Conservation (phyloP, 2,888 invertebrate genomes). For the Torymus auratus region DNA sequence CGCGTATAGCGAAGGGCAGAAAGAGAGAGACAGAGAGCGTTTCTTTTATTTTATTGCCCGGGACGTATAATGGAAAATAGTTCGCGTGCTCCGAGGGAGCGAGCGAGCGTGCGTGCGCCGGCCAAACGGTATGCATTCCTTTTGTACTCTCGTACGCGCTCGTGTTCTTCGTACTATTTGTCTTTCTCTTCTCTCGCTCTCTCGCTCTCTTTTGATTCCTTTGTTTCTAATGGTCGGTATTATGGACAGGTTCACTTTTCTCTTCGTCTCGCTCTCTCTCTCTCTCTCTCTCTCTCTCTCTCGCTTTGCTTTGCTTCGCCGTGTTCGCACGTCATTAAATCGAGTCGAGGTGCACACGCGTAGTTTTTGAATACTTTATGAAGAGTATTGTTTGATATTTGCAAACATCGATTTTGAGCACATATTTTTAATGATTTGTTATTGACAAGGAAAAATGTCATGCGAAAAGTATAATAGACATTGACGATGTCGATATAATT, state of each 20-base stretch:
- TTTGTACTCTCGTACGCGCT: constrained; percentile 2
- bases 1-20: constrained; percentile 61
- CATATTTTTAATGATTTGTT: no score
- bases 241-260: constrained; percentile 3
- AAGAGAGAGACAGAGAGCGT: constrained; percentile 21
- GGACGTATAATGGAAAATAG: constrained; percentile 69
- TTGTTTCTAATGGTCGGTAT: no score
- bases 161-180: constrained; percentile 2
- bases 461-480: no score
- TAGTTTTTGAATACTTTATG: neutral
- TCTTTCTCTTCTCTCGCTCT: neutral
- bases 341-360: constrained; percentile 6
- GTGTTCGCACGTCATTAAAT: neutral
- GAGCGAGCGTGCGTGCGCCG: constrained; percentile 13
- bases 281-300: neutral
- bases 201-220: constrained; percentile 17
- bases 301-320: neutral
- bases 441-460: no score
- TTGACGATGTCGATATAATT: no score
- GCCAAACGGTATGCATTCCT: constrained; percentile 39
- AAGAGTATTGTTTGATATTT: no score
- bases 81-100: constrained; percentile 63
- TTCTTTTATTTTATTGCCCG: constrained; percentile 74
- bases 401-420: no score
- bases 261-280: neutral